Base-by-base conservation (phyloP, 2,113 vertebrate genomes). In the Zeus faber region DNA sequence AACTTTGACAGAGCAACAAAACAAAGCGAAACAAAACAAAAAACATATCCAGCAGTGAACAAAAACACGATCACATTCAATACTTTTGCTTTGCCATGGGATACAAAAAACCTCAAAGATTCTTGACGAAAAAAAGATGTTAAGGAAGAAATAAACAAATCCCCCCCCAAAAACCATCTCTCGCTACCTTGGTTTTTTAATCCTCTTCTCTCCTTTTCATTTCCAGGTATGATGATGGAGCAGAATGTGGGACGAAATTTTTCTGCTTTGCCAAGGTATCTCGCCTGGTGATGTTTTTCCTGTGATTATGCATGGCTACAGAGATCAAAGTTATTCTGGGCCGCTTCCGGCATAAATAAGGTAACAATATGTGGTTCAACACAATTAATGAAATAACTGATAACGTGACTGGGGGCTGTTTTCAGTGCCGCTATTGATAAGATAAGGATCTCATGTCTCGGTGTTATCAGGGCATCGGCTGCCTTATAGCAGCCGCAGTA, bases 61-160 rank as follows among this genome's bases (percentile, higher is more conserved):
- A 22, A 44, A 40, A 21, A 44, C 20, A 20, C 16, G n/a, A 22
- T 21, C 4, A 44, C 41, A 44, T 35, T 11, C 31, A 9, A 31
- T 78, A 29, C 62, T 81, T 79, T 43, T 67, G 43, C 44, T 67
- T 72, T 24, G 74, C 84, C 80, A 22, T 26, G 54, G 79, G 83
- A 81, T 48, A 78, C 50, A 75, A 70, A 86, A 72, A 79, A 80
- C 77, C 84, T 86, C 74, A 88, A 83, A 81, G 74, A 76, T 74
- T 62, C 59, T 55, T 70, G 72, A 69, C 59, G 57, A 55, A 71
- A 73, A 58, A 61, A 54, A 56, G 24, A 72, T 55, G 45, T 43
- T 27, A 1, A 18, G 26, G 4, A 45, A 48, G 41, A 58, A 53
- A 23, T 26, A 57, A 43, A 48, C 6, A n/a, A 1, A 9, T 49